Evolutionary conservation across 2,113 vertebrate species (phyloP).

Genomic region (Orthonyx spaldingii): DNA sequence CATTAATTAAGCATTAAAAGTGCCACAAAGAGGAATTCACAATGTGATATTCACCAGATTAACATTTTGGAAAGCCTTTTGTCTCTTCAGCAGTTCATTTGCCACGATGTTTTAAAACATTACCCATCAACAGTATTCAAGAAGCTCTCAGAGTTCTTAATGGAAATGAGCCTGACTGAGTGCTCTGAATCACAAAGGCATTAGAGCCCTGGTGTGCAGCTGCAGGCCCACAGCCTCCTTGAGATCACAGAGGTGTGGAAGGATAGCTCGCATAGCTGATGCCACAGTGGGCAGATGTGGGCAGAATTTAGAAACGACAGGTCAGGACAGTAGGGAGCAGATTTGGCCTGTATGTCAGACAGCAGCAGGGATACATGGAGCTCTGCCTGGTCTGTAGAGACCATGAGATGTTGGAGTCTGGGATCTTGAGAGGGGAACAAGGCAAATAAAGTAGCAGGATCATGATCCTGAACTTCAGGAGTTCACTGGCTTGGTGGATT

Average conservation of each 20-base stretch:
- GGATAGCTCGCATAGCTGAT: not conserved
- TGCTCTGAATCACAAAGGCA: not conserved
- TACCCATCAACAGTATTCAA: not conserved
- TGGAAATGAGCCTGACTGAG: not conserved
- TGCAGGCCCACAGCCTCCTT: not conserved
- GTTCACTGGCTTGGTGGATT: not conserved
- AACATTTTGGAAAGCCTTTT: not conserved
- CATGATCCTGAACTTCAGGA: not conserved
- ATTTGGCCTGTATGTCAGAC: not conserved
- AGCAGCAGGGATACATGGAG: not conserved
- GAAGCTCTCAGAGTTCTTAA: not conserved
- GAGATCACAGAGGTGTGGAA: too few species aligned
- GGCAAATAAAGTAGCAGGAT: not conserved
- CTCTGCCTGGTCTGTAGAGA: not conserved
- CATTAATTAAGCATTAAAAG: not conserved
- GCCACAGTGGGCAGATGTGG: not conserved
- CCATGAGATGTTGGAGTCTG: not conserved
- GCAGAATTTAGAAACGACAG: not conserved
- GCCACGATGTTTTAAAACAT: not conserved
- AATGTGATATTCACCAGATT: not conserved
- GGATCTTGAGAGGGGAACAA: not conserved
- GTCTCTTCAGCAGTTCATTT: not conserved
- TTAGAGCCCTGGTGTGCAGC: not conserved
- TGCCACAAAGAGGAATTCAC: not conserved
- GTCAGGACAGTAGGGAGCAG: not conserved